Percentiles rank a stretch among this genome's conserved stretches.
Conservation (phyloP, 2,113 vertebrate species). For the Arizona elegans region DNA sequence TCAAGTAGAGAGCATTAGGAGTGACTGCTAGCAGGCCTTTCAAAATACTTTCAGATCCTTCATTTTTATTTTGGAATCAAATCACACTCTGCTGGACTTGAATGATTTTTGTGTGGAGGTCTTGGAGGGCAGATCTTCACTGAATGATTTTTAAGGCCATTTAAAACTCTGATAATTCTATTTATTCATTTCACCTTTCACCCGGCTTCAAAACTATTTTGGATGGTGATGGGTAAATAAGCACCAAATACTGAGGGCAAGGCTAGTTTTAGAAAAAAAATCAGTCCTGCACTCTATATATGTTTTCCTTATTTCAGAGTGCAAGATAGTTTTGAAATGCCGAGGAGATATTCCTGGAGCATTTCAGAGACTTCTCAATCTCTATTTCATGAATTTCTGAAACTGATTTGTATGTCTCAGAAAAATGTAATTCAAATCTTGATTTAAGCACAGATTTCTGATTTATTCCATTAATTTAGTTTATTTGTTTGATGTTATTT, state of each 20-base stretch:
- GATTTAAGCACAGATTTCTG: background rate
- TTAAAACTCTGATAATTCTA: background rate
- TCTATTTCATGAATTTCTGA: background rate
- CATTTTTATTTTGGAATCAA: background rate
- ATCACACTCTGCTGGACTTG: background rate
- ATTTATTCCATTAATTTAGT: background rate
- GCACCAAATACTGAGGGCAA: background rate
- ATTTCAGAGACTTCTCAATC: background rate
- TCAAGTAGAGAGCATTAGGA: background rate
- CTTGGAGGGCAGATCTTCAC: background rate
- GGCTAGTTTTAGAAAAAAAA: background rate
- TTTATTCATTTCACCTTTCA: background rate
- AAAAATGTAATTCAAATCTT: background rate
- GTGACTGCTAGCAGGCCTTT: background rate
- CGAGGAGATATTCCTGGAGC: background rate
- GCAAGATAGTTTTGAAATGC: background rate
- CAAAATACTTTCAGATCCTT: background rate
- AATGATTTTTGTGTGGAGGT: background rate
- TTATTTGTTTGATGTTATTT: background rate
- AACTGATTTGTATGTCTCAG: background rate
- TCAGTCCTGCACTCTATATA: background rate
- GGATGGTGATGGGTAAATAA: background rate
- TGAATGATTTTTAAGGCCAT: background rate
- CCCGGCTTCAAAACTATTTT: background rate
- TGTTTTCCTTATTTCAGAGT: background rate